Percentiles rank a stretch among this genome's conserved stretches.
Conservation (phyloP, 2,888 invertebrate genomes). For the Anorthoa munda region DNA sequence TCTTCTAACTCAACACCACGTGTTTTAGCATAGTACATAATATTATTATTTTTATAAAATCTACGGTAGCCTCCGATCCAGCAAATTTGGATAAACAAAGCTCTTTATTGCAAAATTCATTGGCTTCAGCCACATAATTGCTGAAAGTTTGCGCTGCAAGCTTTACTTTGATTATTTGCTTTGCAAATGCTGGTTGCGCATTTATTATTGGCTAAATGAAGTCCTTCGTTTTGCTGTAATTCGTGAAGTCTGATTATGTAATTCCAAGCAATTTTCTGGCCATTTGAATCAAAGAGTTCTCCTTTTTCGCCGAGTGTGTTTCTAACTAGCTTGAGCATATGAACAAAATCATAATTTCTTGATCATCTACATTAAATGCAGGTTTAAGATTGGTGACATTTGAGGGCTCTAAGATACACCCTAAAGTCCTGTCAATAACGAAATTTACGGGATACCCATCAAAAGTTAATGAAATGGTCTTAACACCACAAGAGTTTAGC, state of each 20-base stretch:
- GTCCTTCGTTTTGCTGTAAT: constrained; percentile 1
- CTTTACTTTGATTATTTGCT: constrained; percentile 52
- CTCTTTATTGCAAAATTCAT: constrained; percentile 1
- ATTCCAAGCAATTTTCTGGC: background rate
- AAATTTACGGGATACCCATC: constrained; percentile 10
- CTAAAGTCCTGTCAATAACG: constrained; percentile 1
- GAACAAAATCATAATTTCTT: constrained; percentile 1
- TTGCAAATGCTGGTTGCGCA: constrained; percentile 24
- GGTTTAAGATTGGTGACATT: constrained; percentile 7
- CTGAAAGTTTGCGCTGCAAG: constrained; percentile 50
- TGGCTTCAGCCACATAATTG: constrained; percentile 43
- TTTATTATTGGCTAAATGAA: background rate
- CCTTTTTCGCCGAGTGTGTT: background rate
- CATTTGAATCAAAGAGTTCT: background rate
- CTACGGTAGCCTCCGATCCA: constrained; percentile 3
- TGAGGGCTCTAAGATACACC: constrained; percentile 3
- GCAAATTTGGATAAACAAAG: constrained; percentile 1
- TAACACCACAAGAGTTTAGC: constrained; percentile 5
- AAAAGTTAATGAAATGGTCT: constrained; percentile 9
- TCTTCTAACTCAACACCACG: no score
- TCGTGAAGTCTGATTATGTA: background rate
- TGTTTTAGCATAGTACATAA: no score
- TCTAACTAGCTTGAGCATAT: constrained; percentile 3
- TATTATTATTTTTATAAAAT: background rate
- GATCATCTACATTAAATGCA: constrained; percentile 1